A percentile compares a stretch with the other conserved stretches of the same genome.
Conservation (phyloP, 2,888 invertebrate genomes). For the Arenicola marina region DNA sequence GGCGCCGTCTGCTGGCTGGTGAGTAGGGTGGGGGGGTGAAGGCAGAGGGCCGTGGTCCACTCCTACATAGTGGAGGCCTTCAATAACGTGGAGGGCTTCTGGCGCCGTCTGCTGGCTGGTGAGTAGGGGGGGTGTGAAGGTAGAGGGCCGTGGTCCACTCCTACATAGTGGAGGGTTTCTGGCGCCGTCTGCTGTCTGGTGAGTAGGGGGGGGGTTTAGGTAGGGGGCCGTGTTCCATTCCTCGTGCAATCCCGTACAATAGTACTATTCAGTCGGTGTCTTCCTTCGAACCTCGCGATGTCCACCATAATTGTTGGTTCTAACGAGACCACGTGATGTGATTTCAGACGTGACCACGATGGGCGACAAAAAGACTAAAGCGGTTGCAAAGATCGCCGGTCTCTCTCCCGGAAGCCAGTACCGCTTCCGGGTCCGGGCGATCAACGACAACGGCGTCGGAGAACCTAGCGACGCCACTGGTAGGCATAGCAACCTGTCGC, state of each 20-base stretch:
- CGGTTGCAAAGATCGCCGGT: conserved; percentile 7
- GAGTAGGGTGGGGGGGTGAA: too few species aligned
- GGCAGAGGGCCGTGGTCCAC: conserved; percentile 35
- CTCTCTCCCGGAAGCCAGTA: conserved; percentile 88
- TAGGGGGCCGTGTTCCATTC: conserved; percentile 36
- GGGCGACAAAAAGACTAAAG: too few species aligned
- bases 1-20: conserved; percentile 37
- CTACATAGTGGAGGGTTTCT: conserved; percentile 41
- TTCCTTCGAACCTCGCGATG: too few species aligned
- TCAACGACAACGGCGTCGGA: conserved; percentile 82
- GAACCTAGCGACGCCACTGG: conserved; percentile 69
- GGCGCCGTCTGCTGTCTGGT: conserved; percentile 37
- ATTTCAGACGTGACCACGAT: too few species aligned
- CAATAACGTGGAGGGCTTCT: conserved; percentile 35
- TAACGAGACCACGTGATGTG: too few species aligned
- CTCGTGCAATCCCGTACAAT: too few species aligned
- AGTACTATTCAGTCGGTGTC: too few species aligned
- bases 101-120: conserved; percentile 37
- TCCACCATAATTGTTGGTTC: too few species aligned
- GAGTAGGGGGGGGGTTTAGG: too few species aligned
- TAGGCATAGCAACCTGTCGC: not conserved
- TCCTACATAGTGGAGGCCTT: conserved; percentile 42
- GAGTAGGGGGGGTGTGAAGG: too few species aligned
- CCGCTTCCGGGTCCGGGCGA: conserved; percentile 85
- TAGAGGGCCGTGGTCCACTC: conserved; percentile 36